Conservation (phyloP, 2,888 invertebrate species). For the Zootermopsis nevadensis region DNA sequence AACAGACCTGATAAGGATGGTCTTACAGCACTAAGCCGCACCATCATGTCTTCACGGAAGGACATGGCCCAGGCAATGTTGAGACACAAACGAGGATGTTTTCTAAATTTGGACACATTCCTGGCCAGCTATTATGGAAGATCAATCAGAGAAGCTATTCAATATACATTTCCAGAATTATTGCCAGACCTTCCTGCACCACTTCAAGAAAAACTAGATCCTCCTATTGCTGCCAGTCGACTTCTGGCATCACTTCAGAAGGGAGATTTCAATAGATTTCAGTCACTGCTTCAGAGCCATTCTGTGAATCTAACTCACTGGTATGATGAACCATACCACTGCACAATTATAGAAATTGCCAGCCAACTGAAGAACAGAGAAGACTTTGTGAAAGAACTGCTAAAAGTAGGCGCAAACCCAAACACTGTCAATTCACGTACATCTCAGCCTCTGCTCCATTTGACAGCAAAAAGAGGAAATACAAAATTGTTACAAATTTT, state of each 20-base stretch:
- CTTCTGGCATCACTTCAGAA: slow-evolving; percentile 22
- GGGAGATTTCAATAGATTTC: slow-evolving; percentile 13
- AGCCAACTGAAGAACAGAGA: neutral
- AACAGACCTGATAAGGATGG: slow-evolving; percentile 31
- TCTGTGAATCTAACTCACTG: neutral
- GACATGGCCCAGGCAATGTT: neutral
- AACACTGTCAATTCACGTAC: slow-evolving; percentile 26
- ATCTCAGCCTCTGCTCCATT: slow-evolving; percentile 9
- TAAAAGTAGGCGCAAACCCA: slow-evolving; percentile 25
- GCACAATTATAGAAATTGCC: slow-evolving; percentile 26
- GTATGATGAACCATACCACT: slow-evolving; percentile 29
- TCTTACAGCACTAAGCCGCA: slow-evolving; percentile 19
- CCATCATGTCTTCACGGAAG: slow-evolving; percentile 3
- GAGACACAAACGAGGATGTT: neutral
- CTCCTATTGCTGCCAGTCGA: neutral
- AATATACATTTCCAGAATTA: slow-evolving; percentile 2
- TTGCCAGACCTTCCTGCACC: neutral
- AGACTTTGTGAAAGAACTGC: neutral
- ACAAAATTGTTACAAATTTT: neutral
- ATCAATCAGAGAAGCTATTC: slow-evolving; percentile 9
- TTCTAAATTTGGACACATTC: slow-evolving; percentile 20
- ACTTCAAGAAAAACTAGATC: neutral
- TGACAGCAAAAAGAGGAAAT: slow-evolving; percentile 25
- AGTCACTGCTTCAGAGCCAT: neutral
- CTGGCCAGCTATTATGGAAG: slow-evolving; percentile 8